A percentile compares a stretch with the other conserved stretches of the same genome.
Evolutionary conservation across 2,888 invertebrate species (phyloP).

Genomic region (Cotesia congregata): DNA sequence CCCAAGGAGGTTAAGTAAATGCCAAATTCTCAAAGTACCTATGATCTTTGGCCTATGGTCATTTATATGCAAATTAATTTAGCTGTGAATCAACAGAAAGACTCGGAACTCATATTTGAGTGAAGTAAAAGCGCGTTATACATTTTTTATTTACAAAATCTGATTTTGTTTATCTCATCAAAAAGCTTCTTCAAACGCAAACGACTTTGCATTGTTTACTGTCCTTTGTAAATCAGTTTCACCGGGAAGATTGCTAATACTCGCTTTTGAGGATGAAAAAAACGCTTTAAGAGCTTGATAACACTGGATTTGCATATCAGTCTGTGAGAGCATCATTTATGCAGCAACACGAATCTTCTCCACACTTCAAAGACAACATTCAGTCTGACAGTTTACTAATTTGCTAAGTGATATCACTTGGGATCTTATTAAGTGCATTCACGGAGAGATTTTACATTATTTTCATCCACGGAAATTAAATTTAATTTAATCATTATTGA

Average conservation of each 20-base stretch:
- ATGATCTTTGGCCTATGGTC: constrained; percentile 42
- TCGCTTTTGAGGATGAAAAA: constrained; percentile 16
- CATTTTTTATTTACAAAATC: constrained; percentile 20
- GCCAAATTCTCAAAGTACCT: constrained; percentile 15
- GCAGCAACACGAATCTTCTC: constrained; percentile 28
- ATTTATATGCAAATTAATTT: constrained; percentile 48
- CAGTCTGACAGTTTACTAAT: constrained; percentile 23
- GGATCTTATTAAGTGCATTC: neutral
- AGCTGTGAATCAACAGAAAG: neutral
- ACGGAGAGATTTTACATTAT: neutral
- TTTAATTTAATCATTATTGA: too few relatives aligned
- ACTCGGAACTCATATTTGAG: neutral
- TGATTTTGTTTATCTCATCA: constrained; percentile 11
- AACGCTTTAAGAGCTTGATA: constrained; percentile 24
- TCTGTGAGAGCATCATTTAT: constrained; percentile 27
- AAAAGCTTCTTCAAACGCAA: neutral
- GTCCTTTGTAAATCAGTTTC: constrained; percentile 12
- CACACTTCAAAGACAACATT: constrained; percentile 24
- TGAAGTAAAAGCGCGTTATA: constrained; percentile 38
- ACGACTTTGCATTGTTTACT: constrained; percentile 11
- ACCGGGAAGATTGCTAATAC: constrained; percentile 8
- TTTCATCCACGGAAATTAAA: too few relatives aligned
- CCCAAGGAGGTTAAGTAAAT: neutral
- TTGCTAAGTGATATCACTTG: neutral
- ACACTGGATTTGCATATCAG: constrained; percentile 34